Percentiles rank a stretch among this genome's conserved stretches.
phyloP scores from a whole-genome alignment of 2,797 vertebrate genomes.

The Sebastes diaconus region DNA sequence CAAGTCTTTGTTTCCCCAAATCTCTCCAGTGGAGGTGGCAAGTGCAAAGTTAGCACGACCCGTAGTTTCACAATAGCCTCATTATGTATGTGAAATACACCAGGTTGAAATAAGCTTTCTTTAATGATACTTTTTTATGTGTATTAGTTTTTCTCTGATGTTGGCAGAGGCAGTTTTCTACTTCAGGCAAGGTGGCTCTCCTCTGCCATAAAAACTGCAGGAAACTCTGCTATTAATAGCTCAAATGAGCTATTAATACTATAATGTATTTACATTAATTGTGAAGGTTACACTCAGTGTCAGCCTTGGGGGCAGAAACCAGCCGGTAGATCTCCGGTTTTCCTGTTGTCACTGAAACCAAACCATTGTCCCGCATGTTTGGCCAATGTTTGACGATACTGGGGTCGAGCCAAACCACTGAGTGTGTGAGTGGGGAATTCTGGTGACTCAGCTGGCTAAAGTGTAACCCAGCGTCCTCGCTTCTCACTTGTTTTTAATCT shows the following conservation, averaged over 20 bases:
- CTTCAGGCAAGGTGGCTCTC: not conserved
- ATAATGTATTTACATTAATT: not conserved
- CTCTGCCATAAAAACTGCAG: not conserved
- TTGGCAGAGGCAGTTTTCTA: not conserved
- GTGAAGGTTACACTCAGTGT: not conserved
- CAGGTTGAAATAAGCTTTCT: not conserved
- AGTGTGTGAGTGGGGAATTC: not conserved
- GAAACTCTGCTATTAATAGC: not conserved
- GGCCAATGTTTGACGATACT: conserved; percentile 42
- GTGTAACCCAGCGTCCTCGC: conserved; percentile 17
- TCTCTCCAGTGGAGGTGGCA: not conserved
- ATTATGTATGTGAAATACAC: not conserved
- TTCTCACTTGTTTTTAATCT: not conserved
- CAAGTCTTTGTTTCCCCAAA: not conserved
- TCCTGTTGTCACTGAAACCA: not conserved
- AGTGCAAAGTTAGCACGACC: not conserved
- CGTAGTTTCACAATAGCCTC: not conserved
- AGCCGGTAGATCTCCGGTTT: not conserved
- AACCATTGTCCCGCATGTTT: conserved; percentile 3
- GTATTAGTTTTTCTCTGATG: not conserved
- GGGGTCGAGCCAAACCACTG: conserved; percentile 8
- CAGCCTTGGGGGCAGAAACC: not conserved
- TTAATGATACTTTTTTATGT: not conserved
- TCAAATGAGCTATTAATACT: not conserved
- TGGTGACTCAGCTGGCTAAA: conserved; percentile 16